Conservation (phyloP, 2,113 vertebrate species). For the Phylloscopus whistleri region DNA sequence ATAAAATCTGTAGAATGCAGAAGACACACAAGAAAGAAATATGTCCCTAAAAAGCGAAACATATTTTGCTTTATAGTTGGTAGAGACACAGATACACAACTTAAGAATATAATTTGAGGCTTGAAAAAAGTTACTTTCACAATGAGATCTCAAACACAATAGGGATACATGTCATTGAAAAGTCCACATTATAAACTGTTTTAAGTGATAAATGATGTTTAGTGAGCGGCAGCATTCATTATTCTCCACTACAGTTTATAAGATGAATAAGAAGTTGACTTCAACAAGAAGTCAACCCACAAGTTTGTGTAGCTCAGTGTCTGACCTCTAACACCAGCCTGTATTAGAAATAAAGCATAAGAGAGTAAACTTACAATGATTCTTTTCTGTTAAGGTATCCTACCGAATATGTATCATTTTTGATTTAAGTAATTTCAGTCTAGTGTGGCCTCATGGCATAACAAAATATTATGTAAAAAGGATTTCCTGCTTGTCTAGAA, state of each 20-base stretch:
- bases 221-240: neutral
- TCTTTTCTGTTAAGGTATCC: neutral
- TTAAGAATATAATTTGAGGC: neutral
- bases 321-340: neutral
- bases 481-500: neutral
- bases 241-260: neutral
- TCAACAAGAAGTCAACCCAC: neutral
- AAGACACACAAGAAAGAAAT: neutral
- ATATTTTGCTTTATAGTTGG: neutral
- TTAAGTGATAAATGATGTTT: neutral
- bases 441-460: neutral
- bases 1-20: neutral
- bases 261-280: neutral
- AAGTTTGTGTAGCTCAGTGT: neutral
- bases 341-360: neutral
- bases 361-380: neutral
- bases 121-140: neutral
- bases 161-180: neutral
- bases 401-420: neutral
- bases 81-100: neutral
- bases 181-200: neutral
- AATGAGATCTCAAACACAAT: neutral
- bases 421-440: neutral
- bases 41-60: accelerated
- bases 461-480: neutral